phyloP scores from a whole-genome alignment of 2,797 vertebrate species.

The Scyliorhinus canicula region DNA sequence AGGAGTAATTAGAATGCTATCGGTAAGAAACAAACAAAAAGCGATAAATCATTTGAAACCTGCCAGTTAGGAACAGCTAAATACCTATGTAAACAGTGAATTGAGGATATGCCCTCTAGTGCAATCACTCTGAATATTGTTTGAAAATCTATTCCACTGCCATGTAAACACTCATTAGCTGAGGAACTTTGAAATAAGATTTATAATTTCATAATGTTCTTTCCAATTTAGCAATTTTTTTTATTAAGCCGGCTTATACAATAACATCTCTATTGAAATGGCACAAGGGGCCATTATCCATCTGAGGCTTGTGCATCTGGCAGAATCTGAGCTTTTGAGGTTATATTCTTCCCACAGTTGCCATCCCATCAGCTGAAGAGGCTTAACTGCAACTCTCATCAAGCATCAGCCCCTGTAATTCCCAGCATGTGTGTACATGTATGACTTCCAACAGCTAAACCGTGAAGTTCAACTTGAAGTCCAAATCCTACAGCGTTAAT shows the following conservation, averaged over 20 bases:
- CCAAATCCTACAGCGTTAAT: neutral
- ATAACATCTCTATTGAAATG: neutral
- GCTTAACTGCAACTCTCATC: neutral
- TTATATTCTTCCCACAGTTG: neutral
- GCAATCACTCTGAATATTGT: neutral
- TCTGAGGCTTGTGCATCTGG: neutral
- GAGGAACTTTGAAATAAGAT: neutral
- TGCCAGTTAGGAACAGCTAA: neutral
- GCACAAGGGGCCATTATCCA: neutral
- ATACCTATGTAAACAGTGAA: neutral
- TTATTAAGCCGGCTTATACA: neutral
- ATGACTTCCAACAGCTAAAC: neutral
- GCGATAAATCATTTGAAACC: neutral
- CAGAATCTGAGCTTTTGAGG: neutral
- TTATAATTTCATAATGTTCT: neutral
- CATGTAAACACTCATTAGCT: neutral
- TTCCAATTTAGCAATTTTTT: too few species aligned
- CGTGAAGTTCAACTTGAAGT: neutral
- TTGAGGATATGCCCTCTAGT: neutral
- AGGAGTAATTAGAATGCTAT: neutral
- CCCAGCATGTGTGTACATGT: neutral
- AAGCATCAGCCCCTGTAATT: neutral
- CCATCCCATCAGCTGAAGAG: neutral
- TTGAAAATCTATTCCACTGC: neutral
- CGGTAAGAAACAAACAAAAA: neutral